Conservation (phyloP, 2,797 vertebrate genomes). For the Prionace glauca region DNA sequence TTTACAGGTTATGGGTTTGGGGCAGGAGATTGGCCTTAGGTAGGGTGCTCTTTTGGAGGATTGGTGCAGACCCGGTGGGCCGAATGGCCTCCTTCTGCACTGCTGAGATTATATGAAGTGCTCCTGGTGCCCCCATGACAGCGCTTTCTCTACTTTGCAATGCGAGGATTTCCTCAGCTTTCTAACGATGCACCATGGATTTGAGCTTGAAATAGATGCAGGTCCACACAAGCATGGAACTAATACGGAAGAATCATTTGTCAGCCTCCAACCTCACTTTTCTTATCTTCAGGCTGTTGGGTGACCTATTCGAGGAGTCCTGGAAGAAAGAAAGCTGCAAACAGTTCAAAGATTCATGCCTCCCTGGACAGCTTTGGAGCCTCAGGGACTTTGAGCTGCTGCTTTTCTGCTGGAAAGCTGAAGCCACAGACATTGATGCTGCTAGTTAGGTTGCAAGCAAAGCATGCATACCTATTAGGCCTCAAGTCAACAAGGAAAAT, state of each 20-base stretch:
- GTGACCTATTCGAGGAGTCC: neutral
- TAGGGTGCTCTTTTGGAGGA: too few relatives aligned
- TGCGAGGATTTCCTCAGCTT: neutral
- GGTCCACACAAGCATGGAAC: neutral
- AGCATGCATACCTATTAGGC: neutral
- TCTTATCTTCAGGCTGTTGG: neutral
- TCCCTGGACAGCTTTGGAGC: neutral
- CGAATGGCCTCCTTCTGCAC: too few relatives aligned
- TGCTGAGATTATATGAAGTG: too few relatives aligned
- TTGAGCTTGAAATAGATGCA: neutral
- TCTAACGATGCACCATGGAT: neutral
- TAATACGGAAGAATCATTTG: neutral
- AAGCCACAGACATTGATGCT: neutral
- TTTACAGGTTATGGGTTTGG: too few relatives aligned
- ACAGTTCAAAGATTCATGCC: neutral
- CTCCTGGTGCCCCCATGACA: neutral
- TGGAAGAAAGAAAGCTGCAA: neutral
- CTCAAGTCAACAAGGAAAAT: neutral
- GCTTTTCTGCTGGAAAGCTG: neutral
- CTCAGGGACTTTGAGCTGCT: neutral
- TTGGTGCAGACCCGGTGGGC: too few relatives aligned
- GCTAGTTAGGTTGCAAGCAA: neutral
- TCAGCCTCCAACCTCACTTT: neutral
- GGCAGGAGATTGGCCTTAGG: too few relatives aligned
- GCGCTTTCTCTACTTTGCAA: too few relatives aligned